phyloP scores from a whole-genome alignment of 37 sponge, comb jelly and placozoan species.

The Oopsacas minuta region DNA sequence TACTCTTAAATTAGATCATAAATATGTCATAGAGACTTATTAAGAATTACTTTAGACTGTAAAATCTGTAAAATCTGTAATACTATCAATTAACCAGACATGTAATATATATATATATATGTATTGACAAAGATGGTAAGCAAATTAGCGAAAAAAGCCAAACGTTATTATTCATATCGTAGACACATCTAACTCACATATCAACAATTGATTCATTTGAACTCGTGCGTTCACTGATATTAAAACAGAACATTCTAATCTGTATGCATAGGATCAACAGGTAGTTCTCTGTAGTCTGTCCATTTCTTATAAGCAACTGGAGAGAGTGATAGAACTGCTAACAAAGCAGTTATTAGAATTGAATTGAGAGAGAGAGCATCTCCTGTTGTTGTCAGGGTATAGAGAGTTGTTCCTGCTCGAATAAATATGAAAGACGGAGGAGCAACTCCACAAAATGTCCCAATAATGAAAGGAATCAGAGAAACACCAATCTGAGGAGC shows the following conservation, averaged over 20 bases:
- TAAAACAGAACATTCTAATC: neutral
- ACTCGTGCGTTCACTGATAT: neutral
- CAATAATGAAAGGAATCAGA: slow-evolving; percentile 62
- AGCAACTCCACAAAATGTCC: slow-evolving; percentile 87
- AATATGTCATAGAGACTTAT: too few species aligned
- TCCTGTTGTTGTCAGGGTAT: slow-evolving; percentile 62
- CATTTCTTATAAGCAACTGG: slow-evolving; percentile 56
- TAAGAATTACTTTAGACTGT: too few species aligned
- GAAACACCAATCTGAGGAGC: slow-evolving; percentile 76
- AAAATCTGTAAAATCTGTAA: too few species aligned
- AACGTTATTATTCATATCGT: too few species aligned
- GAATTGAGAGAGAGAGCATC: slow-evolving; percentile 54
- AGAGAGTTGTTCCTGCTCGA: slow-evolving; percentile 77
- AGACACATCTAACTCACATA: slow-evolving; percentile 12
- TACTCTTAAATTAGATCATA: too few species aligned
- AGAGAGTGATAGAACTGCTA: slow-evolving; percentile 55
- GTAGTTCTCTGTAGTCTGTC: neutral
- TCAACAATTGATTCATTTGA: slow-evolving; percentile 4
- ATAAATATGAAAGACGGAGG: slow-evolving; percentile 81
- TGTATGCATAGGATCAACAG: neutral
- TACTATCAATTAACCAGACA: too few species aligned
- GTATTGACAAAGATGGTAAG: too few species aligned
- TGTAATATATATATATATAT: too few species aligned
- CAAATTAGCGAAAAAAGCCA: too few species aligned
- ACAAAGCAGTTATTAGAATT: slow-evolving; percentile 33